Evolutionary conservation across 1,140 invertebrate species (phyloP), one percentile per base, ranked within the genome.

Genomic region (Sarcophaga bullata): DNA sequence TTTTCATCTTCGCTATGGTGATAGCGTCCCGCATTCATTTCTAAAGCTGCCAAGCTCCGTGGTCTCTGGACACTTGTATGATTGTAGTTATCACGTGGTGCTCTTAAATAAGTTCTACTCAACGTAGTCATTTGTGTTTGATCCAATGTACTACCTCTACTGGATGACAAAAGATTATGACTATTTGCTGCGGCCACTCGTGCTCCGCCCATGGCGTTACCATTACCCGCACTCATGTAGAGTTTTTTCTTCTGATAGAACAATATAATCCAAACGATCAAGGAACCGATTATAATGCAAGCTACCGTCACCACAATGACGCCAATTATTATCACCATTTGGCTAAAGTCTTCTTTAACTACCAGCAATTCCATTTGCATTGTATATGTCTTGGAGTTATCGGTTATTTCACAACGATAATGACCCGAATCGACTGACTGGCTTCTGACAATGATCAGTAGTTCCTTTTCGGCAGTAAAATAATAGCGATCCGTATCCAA

Each of bases 281-380:
- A 98, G 6, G 96, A 98, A 6, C 94, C 93, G 17, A 98, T 95
- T 50, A 97, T 95, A 89, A 97, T 97, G 89, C 96, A 96, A 46
- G 97, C 96, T 0, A 97, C 95, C 4, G 96, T 95, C 81, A 98
- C 97, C 84, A 97, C 94, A 84, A 98, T 95, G 82, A 98, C 94
- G 68, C 96, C 96, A 68, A 95, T 92, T 86, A 96, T 95, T 3
- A 91, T 86, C 8, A 88, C 80, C 73, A 85, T 84, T 78, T 85
- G 86, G 73, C 86, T 86, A 17, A 91, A 88, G 84, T 90, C 88
- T 82, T 92, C 91, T 75, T 91, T 91, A 11, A 92, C 91, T 84
- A 93, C 91, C 80, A 92, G 90, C 76, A 89, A 52, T 25, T 89
- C 88, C 47, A 86, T 84, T 58, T 89, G 88, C 13, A 89, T 83